Evolutionary conservation across 2,888 invertebrate species (phyloP), one percentile per base, ranked within the genome.

Genomic region (Agapostemon virescens): DNA sequence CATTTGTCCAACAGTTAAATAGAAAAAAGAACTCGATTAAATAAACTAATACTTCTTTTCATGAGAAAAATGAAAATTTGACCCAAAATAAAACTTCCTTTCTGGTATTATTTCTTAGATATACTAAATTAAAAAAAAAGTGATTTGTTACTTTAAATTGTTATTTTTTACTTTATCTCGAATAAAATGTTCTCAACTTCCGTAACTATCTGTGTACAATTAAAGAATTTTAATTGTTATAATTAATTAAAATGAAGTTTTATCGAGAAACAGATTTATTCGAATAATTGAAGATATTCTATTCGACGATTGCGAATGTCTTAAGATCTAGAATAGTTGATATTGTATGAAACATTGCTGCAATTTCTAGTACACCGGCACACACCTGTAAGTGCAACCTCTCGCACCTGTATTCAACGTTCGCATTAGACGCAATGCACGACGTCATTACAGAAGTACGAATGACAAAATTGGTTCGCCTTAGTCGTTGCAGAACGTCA

Each of bases 391-490:
- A 66, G 73, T 49, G 36, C 49, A 49, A 45, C 58, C 70, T 69
- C 77, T 76, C 76, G 71, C 79, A 74, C 33, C 26, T 61, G 69
- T 64, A 78, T 69, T 63, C 76, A 33, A 58, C 40, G 40, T 58
- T 80, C 68, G 52, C 58, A 68, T 80, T 77, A 76, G 64, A 77
- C 45, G 68, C 74, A 66, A 49, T 45, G 61, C 68, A 33, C 67
- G 69, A 58, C 68, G 33, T 30, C 71, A 40, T 63, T 70, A 61
- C 52, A 63, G 42, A 67, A 58, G 71, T 61, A 63, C 61, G 71
- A 85, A 79, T 67, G 52, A 76, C 73, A 58, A 58, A 58, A 76
- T 77, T 72, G 80, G 84, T 69, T 79, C 66, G 77, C 75, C 79
- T 58, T 70, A 45, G 64, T 79, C 82, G 81, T 80, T 75, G 69